A percentile compares a stretch with the other conserved stretches of the same genome.
These are phyloP conservation scores for Lithobates pipiens DNA, from an alignment of 2,797 vertebrate species.

Conservation along the genomic window DNA sequence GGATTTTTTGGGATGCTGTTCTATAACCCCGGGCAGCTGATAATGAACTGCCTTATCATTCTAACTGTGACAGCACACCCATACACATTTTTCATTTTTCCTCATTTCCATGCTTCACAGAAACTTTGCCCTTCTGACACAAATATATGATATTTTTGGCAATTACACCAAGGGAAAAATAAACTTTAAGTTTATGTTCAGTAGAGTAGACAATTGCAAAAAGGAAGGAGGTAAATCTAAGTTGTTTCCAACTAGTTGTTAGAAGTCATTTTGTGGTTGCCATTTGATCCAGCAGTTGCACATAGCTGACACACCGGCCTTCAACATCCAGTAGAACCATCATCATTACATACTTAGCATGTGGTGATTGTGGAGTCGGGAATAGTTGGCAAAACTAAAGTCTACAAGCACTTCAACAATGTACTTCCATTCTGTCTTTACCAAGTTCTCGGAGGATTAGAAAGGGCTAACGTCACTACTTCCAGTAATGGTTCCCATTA, in stretches of 20 bases:
- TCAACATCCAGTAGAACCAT: slow-evolving; percentile 7
- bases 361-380: slow-evolving; percentile 14
- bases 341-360: slow-evolving; percentile 34
- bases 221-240: slow-evolving; percentile 15
- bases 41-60: slow-evolving; percentile 21
- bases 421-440: neutral
- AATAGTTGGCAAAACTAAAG: neutral
- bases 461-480: neutral
- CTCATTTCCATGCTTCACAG: slow-evolving; percentile 24
- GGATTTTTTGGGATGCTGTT: neutral
- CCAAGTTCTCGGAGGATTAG: neutral
- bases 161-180: slow-evolving; percentile 1
- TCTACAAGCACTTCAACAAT: neutral
- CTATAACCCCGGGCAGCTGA: slow-evolving; percentile 36
- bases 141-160: slow-evolving; percentile 30
- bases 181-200: slow-evolving; percentile 23
- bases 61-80: slow-evolving; percentile 3
- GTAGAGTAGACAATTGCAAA: neutral
- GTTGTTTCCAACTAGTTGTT: slow-evolving; percentile 12
- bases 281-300: slow-evolving; percentile 12
- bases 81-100: slow-evolving; percentile 7
- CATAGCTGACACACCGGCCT: slow-evolving; percentile 23
- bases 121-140: slow-evolving; percentile 27
- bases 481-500: neutral
- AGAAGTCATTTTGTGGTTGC: slow-evolving; percentile 15